Evolutionary conservation across 92 coral and sea anemone species (phyloP), one percentile per base, ranked within the genome.

Genomic region (Porites rus): DNA sequence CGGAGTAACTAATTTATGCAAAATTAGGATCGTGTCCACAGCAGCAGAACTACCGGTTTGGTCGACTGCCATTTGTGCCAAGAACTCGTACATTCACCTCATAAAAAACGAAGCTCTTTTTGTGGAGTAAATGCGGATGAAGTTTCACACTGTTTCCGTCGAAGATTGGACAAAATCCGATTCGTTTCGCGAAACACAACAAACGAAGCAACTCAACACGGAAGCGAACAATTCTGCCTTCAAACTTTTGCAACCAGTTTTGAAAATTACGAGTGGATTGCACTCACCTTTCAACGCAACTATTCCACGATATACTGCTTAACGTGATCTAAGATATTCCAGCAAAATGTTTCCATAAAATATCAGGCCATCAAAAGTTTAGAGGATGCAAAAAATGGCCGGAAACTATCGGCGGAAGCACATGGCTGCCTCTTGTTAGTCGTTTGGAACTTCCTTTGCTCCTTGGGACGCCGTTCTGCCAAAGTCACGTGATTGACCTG

Each of bases 331-430:
- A 62, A 62, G 17, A 18, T 61, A 25, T 51, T 64, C 80, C 18
- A 51, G 80, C 31, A 43, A 66, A 64, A 62, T 20, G 4, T 64
- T 60, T 24, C 80, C 11, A 17, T 38, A 25, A 73, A 83, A 60
- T 51, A 63, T 62, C 88, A 87, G 74, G 70, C 81, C 91, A 73
- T 67, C 68, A 81, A 89, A 73, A 66, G 87, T 73, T 80, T 80
- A 73, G 74, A 74, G 82, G 81, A 38, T 86, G 78, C 78, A 63
- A 83, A 65, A 38, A 74, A 73, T 79, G 94, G 98, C 98, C 98
- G 98, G 98, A 94, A 94, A 94, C 91, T 79, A 76, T 62, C 85
- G 90, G 92, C 98, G 98, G 98, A 94, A 94, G 98, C 98, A 94
- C 98, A 94, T 94, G 98, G 98, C 89, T 80, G 88, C 86, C 67